Percentiles rank a stretch among this genome's conserved stretches.
Conservation (phyloP, 2,113 vertebrate genomes). For the Vimba vimba region DNA sequence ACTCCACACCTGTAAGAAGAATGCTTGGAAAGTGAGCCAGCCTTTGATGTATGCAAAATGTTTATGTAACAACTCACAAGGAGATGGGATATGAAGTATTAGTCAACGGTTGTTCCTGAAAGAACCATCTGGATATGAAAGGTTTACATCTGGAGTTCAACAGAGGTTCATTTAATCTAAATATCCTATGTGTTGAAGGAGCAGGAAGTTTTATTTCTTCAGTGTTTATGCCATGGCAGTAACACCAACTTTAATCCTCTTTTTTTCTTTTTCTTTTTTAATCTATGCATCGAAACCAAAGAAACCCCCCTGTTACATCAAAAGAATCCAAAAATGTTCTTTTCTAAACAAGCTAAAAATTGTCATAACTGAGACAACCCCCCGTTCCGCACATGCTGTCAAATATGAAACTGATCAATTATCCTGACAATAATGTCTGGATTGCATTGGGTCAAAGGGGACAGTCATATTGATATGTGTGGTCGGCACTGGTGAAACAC, state of each 20-base stretch:
- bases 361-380: background rate
- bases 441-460: conserved; percentile 50
- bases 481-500: conserved; percentile 67
- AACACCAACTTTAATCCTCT: background rate
- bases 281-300: background rate
- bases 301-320: background rate
- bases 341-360: background rate
- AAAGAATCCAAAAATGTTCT: background rate
- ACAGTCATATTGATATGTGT: conserved; percentile 66
- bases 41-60: conserved; percentile 43
- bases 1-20: conserved; percentile 26
- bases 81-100: conserved; percentile 19
- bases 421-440: conserved; percentile 23
- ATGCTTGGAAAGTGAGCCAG: background rate
- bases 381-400: background rate
- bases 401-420: background rate
- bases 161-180: conserved; percentile 57
- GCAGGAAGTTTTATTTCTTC: conserved; percentile 65
- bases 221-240: conserved; percentile 51
- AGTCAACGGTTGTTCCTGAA: conserved; percentile 33
- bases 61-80: conserved; percentile 15
- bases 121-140: conserved; percentile 48
- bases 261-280: background rate
- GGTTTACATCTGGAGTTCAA: conserved; percentile 60
- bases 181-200: conserved; percentile 60